A percentile compares a stretch with the other conserved stretches of the same genome.
These are phyloP conservation scores for Zaprionus capensis DNA, from an alignment of 1,140 invertebrate species.

Conservation along the genomic window DNA sequence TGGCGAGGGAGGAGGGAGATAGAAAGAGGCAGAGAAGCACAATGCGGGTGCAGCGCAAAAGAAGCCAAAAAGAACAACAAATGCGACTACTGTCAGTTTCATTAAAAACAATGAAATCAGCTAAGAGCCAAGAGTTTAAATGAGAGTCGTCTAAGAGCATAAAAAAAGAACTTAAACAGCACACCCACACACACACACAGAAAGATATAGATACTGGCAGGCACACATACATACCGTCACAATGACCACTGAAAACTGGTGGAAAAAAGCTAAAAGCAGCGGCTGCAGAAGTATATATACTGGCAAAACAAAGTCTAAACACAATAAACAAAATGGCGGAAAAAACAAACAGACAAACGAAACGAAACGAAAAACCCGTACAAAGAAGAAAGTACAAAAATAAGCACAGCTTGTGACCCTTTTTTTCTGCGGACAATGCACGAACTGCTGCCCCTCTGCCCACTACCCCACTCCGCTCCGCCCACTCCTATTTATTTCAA, in stretches of 20 bases:
- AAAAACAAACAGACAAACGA: constrained; percentile 55
- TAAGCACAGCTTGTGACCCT: constrained; percentile 74
- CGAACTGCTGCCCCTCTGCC: constrained; percentile 22
- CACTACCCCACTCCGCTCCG: background rate
- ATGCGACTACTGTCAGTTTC: constrained; percentile 69
- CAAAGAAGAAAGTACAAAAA: constrained; percentile 53
- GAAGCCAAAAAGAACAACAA: constrained; percentile 36
- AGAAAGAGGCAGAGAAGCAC: constrained; percentile 5
- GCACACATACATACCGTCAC: constrained; percentile 11
- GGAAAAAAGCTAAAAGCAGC: constrained; percentile 63
- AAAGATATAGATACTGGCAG: background rate
- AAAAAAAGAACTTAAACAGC: constrained; percentile 15
- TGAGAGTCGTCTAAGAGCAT: constrained; percentile 70
- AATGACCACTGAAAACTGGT: constrained; percentile 44
- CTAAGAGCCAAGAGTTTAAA: constrained; percentile 81
- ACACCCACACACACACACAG: constrained; percentile 9
- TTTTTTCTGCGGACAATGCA: constrained; percentile 71
- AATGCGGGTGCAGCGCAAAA: constrained; percentile 77
- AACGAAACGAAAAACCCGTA: constrained; percentile 30
- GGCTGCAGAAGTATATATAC: constrained; percentile 64
- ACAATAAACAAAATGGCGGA: constrained; percentile 79
- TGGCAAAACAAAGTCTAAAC: constrained; percentile 74
- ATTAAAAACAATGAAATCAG: constrained; percentile 82
- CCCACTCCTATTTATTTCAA: constrained; percentile 7
- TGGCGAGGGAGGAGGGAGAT: background rate